Evolutionary conservation across 1,140 invertebrate genomes (phyloP).

Genomic region (Lordiphosa stackelbergi): DNA sequence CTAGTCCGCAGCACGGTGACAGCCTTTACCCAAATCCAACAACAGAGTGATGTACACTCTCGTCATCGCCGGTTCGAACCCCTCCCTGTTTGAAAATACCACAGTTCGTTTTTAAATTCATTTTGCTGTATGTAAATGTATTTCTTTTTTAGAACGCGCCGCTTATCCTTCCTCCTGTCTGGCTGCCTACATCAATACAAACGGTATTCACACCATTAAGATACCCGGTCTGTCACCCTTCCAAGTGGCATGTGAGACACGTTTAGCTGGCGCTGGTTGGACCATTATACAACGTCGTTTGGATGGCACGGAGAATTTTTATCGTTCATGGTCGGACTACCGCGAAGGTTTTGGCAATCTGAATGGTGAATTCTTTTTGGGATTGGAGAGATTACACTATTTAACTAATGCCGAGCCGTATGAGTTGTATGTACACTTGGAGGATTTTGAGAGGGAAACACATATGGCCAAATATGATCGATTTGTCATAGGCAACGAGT

Average conservation of each 20-base stretch:
- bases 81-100: too few species aligned
- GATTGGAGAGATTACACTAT: conserved; percentile 80
- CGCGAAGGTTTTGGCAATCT: conserved; percentile 82
- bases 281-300: conserved; percentile 82
- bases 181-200: conserved; percentile 44
- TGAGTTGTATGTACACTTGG: conserved; percentile 82
- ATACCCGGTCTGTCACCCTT: conserved; percentile 45
- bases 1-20: too few species aligned
- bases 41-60: too few species aligned
- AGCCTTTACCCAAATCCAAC: too few species aligned
- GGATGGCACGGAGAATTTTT: conserved; percentile 82
- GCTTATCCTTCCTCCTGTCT: conserved; percentile 48
- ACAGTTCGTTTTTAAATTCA: too few species aligned
- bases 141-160: not conserved
- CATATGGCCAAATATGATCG: conserved; percentile 81
- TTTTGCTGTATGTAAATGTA: too few species aligned
- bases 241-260: conserved; percentile 41
- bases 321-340: conserved; percentile 82
- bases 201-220: conserved; percentile 39
- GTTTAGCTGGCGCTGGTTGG: conserved; percentile 78
- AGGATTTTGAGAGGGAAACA: conserved; percentile 79
- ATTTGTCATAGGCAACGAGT: conserved; percentile 82
- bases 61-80: too few species aligned
- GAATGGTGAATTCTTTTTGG: conserved; percentile 82
- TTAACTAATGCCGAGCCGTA: conserved; percentile 80